These are phyloP conservation scores for Entosphenus tridentatus DNA, from an alignment of 2,113 vertebrate species.

Conservation along the genomic window DNA sequence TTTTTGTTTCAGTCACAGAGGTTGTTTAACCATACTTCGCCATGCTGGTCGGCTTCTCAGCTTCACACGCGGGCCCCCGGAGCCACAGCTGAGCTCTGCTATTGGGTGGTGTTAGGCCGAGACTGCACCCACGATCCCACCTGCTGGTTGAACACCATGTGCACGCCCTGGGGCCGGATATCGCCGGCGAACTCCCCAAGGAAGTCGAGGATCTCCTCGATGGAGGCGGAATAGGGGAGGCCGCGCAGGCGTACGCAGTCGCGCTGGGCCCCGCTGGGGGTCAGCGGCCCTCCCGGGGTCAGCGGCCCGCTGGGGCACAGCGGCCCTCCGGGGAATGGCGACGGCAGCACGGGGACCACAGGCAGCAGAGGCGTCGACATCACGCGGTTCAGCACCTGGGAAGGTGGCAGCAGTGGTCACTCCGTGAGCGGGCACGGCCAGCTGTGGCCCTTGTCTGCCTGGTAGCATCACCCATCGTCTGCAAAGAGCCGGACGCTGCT, in stretches of 20 bases:
- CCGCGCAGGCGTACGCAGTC: constrained; percentile 72
- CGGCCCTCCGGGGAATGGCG: constrained; percentile 31
- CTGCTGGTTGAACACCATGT: constrained; percentile 96
- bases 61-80: too few relatives aligned
- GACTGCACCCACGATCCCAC: constrained; percentile 18
- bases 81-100: too few relatives aligned
- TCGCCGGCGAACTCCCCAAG: constrained; percentile 66
- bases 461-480: too few relatives aligned
- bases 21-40: too few relatives aligned
- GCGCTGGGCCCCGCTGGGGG: constrained; percentile 12
- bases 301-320: too few relatives aligned
- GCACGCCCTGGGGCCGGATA: constrained; percentile 79
- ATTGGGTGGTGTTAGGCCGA: too few relatives aligned
- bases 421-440: too few relatives aligned
- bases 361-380: constrained; percentile 70
- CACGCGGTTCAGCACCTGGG: constrained; percentile 66
- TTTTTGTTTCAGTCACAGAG: too few relatives aligned
- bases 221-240: constrained; percentile 65
- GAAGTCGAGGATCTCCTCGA: constrained; percentile 80
- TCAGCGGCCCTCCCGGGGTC: too few relatives aligned
- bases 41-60: too few relatives aligned
- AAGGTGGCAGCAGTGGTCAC: neutral
- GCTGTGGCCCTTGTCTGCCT: too few relatives aligned
- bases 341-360: constrained; percentile 46
- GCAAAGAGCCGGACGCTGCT: too few relatives aligned